These are phyloP conservation scores for Myoxocephalus aenaeus DNA, from an alignment of 2,797 vertebrate species.

Conservation along the genomic window DNA sequence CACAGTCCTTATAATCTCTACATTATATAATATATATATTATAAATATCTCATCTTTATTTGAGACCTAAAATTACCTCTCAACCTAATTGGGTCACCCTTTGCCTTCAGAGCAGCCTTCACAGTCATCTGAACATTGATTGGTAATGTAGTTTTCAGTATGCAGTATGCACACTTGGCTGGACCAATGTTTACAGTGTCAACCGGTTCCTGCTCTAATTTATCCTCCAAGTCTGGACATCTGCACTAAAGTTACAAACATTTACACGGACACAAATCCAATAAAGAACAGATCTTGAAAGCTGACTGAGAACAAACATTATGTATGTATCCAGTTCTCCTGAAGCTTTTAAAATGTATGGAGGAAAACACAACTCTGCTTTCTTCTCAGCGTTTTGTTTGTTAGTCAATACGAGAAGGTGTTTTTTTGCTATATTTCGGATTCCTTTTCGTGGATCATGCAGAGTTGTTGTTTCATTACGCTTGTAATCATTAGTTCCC, in stretches of 20 bases:
- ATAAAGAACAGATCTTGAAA: not conserved
- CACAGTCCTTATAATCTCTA: not conserved
- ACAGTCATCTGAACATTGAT: too few species aligned
- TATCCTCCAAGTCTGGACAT: constrained; percentile 1
- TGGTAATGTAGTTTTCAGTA: too few species aligned
- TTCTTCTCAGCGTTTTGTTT: constrained; percentile 19
- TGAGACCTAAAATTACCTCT: not conserved
- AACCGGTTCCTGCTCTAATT: constrained; percentile 24
- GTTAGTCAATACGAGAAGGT: constrained; percentile 3
- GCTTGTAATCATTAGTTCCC: not conserved
- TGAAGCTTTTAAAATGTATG: constrained; percentile 2
- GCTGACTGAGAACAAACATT: not conserved
- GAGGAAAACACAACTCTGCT: not conserved
- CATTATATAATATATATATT: too few species aligned
- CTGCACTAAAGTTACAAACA: not conserved
- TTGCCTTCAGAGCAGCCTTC: too few species aligned
- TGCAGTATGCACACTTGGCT: not conserved
- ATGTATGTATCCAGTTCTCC: not conserved
- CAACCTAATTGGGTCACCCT: not conserved
- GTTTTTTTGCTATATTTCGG: not conserved
- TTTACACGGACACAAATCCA: not conserved
- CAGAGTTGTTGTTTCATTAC: not conserved
- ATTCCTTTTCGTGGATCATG: not conserved
- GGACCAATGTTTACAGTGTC: constrained; percentile 29
- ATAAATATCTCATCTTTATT: too few species aligned